Evolutionary conservation across 1,140 invertebrate genomes (phyloP), one percentile per base, ranked within the genome.

Genomic region (Sarcophaga bullata): DNA sequence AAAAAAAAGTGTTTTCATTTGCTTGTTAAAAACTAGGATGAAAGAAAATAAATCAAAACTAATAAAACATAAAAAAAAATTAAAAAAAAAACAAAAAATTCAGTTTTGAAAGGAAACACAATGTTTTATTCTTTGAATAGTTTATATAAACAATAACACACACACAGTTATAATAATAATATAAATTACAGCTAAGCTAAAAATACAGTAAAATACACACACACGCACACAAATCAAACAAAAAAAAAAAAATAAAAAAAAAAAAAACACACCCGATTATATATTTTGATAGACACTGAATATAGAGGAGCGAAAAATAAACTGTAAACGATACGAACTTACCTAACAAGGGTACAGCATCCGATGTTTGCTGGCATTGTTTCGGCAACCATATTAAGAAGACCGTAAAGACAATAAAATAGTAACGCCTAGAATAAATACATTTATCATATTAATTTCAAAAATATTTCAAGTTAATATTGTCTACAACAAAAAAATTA

Each of bases 371-470:
- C 95, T 84, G 97, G 97, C 94, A 98, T 96, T 86, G 95, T 97
- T 93, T 98, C 97, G 85, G 96, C 96, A 85, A 98, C 96, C 93
- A 98, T 95, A 92, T 97, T 97, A 88, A 97, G 93, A 99, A 99
- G 91, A 99, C 98, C 91, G 98, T 99, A 92, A 99, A 93, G 98
- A 99, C 90, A 99, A 95, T 86, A 99, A 93, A 91, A 99, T 99
- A 88, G 98, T 99, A 87, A 99, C 98, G 92, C 98, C 98, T 99
- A 94, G 78, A 87, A 85, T 13, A 75, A 78, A 75, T 6, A 54
- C 49, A 17, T 3, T 8, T 58, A n/a, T n/a, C n/a, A n/a, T 72
- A 75, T 37, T 15, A 62, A 37, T 37, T 37, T 78, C 15, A 78
- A 15, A 25, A 76, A 49, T 25, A 37, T 37, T 37, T 37, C 1